These are phyloP conservation scores for Calephelis perditalis DNA, from an alignment of 2,888 invertebrate species.

Conservation along the genomic window DNA sequence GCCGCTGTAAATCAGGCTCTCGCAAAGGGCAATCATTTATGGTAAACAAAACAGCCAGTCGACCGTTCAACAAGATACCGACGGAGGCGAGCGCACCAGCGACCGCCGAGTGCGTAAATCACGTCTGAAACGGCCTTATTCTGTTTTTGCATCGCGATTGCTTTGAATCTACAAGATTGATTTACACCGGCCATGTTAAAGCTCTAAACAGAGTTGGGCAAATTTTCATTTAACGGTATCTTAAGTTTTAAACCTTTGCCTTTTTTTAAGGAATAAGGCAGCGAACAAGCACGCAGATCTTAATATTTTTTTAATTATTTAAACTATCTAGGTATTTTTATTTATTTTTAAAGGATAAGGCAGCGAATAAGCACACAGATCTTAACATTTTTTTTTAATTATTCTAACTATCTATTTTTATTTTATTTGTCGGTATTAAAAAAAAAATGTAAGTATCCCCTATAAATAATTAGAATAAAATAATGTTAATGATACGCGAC, in stretches of 20 bases:
- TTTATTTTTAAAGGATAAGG: no score
- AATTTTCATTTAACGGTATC: neutral
- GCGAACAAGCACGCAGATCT: no score
- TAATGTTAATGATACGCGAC: no score
- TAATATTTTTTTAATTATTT: no score
- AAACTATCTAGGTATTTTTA: no score
- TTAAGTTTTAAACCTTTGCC: neutral
- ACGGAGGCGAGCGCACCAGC: constrained; percentile 26
- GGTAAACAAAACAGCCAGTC: constrained; percentile 32
- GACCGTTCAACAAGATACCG: constrained; percentile 33
- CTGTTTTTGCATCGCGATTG: constrained; percentile 21
- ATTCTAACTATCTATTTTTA: no score
- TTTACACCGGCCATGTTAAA: constrained; percentile 16
- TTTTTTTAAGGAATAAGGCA: no score
- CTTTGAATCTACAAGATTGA: constrained; percentile 18
- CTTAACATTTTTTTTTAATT: no score
- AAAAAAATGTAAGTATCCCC: no score
- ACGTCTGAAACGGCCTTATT: constrained; percentile 20
- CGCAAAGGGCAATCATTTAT: constrained; percentile 30
- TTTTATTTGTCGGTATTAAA: no score
- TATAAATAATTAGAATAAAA: no score
- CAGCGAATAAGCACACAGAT: no score
- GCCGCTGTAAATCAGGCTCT: constrained; percentile 26
- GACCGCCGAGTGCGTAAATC: constrained; percentile 33
- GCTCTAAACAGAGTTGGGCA: neutral